A percentile compares a stretch with the other conserved stretches of the same genome.
Evolutionary conservation across 1,140 invertebrate species (phyloP).

Genomic region (Bradynema listronoti): DNA sequence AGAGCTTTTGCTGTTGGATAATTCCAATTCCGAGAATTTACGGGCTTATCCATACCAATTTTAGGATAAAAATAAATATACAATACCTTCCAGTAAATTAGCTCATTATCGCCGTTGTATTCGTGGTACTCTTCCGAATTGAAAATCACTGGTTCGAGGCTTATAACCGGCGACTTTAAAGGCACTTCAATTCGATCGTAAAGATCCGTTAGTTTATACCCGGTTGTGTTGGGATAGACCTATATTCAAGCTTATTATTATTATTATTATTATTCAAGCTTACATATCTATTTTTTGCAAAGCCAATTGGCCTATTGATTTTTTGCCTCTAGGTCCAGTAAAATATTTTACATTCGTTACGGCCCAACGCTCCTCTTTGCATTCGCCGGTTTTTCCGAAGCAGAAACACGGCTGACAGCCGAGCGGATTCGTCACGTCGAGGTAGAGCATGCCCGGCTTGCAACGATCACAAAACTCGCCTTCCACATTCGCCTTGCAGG

Average conservation of each 20-base stretch:
- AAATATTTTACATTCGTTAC: constrained; percentile 61
- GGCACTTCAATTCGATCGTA: constrained; percentile 37
- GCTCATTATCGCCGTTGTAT: constrained; percentile 61
- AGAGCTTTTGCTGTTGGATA: no score
- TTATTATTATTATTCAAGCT: no score
- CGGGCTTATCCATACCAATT: no score
- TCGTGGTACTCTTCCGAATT: constrained; percentile 29
- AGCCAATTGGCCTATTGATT: neutral
- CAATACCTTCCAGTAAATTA: constrained; percentile 85
- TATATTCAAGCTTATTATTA: no score
- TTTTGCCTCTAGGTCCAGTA: no score
- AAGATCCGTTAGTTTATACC: constrained; percentile 60
- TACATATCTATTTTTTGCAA: neutral
- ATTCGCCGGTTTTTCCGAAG: constrained; percentile 73
- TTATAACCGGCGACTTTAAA: neutral
- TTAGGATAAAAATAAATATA: no score
- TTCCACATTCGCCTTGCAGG: constrained; percentile 68
- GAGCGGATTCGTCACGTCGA: constrained; percentile 68
- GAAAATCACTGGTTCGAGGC: constrained; percentile 30
- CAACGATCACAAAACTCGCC: constrained; percentile 63
- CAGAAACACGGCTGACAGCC: constrained; percentile 86
- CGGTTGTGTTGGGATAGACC: no score
- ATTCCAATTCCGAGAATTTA: no score
- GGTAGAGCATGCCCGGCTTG: constrained; percentile 74
- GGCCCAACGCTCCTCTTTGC: constrained; percentile 64